Evolutionary conservation across 2,888 invertebrate genomes (phyloP).

Genomic region (Andrena praecox): DNA sequence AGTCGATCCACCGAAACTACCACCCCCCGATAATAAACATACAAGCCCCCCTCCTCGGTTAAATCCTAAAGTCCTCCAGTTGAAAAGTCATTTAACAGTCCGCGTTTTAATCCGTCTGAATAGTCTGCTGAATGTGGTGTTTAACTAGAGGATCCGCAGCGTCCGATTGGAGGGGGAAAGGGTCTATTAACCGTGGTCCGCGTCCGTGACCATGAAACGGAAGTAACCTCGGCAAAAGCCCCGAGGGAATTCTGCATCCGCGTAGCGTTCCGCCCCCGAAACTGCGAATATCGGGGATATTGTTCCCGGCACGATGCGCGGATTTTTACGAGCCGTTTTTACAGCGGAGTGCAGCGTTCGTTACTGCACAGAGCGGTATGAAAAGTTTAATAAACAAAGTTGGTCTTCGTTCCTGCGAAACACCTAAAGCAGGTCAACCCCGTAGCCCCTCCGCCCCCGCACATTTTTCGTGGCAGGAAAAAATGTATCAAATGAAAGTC

Average conservation of each 20-base stretch:
- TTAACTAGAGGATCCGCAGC: slow-evolving; percentile 22
- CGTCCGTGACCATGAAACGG: slow-evolving; percentile 43
- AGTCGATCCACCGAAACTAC: background rate
- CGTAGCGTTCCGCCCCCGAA: slow-evolving; percentile 49
- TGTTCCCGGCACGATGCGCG: slow-evolving; percentile 53
- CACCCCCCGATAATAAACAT: no score
- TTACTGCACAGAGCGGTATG: slow-evolving; percentile 3
- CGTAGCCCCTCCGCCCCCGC: background rate
- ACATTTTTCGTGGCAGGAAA: background rate
- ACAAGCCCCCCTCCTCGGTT: no score
- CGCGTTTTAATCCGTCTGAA: background rate
- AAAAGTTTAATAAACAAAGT: slow-evolving; percentile 36
- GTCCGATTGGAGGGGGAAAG: slow-evolving; percentile 5
- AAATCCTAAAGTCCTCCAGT: background rate
- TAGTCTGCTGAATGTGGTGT: background rate
- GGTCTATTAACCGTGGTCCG: slow-evolving; percentile 44
- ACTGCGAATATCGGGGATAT: slow-evolving; percentile 66
- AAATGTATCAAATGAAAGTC: slow-evolving; percentile 3
- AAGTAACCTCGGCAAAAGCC: slow-evolving; percentile 63
- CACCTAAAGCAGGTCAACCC: background rate
- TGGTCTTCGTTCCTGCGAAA: background rate
- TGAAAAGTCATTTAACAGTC: background rate
- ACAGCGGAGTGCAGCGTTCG: slow-evolving; percentile 10
- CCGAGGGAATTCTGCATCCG: slow-evolving; percentile 63
- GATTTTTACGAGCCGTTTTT: slow-evolving; percentile 51